A percentile compares a stretch with the other conserved stretches of the same genome.
These are phyloP conservation scores for Heliornis fulica DNA, from an alignment of 2,113 vertebrate genomes.

Conservation along the genomic window DNA sequence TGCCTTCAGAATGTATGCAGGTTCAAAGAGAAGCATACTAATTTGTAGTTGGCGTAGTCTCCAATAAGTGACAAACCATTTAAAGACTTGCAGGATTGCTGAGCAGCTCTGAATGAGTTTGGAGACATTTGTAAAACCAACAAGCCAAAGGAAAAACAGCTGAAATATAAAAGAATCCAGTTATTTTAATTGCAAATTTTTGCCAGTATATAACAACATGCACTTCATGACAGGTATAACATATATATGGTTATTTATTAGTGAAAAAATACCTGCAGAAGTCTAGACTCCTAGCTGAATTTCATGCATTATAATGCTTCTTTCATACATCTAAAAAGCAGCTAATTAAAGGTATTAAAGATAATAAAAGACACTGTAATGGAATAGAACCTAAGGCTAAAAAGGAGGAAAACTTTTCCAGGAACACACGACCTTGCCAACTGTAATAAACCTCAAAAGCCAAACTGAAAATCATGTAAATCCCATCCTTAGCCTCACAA, in stretches of 20 bases:
- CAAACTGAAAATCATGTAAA: not conserved
- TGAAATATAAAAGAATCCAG: not conserved
- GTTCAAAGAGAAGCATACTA: not conserved
- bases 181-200: not conserved
- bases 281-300: not conserved
- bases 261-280: not conserved
- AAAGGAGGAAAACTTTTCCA: not conserved
- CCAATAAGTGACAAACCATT: not conserved
- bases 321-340: not conserved
- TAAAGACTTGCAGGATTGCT: not conserved
- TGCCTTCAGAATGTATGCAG: not conserved
- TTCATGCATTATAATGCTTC: not conserved
- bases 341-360: slow-evolving; percentile 33
- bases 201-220: not conserved
- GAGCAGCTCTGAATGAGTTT: not conserved
- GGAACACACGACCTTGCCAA: not conserved
- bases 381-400: slow-evolving; percentile 3
- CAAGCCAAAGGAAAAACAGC: not conserved
- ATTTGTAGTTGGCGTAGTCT: not conserved
- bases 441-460: slow-evolving; percentile 27
- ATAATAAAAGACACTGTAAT: not conserved
- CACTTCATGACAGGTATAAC: not conserved
- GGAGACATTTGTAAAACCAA: not conserved
- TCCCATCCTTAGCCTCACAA: not conserved
- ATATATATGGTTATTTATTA: not conserved